Evolutionary conservation across 2,888 invertebrate genomes (phyloP), one percentile per base, ranked within the genome.

Genomic region (Tanypteryx hageni): DNA sequence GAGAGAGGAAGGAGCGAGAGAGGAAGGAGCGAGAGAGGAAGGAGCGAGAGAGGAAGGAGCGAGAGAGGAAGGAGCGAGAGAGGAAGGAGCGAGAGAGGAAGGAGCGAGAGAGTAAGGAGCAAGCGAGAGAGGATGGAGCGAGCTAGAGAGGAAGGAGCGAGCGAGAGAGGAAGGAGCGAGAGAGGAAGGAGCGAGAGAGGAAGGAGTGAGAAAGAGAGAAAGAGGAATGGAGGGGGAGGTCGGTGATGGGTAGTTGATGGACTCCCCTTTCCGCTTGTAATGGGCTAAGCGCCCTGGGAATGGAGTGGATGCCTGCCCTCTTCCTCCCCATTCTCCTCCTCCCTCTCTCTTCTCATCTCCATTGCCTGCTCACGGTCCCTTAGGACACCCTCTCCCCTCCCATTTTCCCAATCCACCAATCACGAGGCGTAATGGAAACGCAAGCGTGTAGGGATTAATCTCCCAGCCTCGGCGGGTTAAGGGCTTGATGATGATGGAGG

Each of bases 361-460:
- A 11, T 56, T n/a, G 27, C 84, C 18, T 56, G 56, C 83, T 57
- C 58, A n/a, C n/a, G 57, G 58, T 56, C 76, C 76, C 76, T 76
- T 27, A 76, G 76, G 76, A 76, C 27, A 76, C 76, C 76, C 7
- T 16, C n/a, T 14, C 64, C 64, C 64, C 64, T 64, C 64, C 64
- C 64, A 64, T 22, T 11, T 27, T 76, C 76, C 76, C 84, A 22
- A 84, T 85, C 85, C 85, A 58, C 85, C 85, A 85, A 85, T 85
- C 85, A 85, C 85, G 85, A 58, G 85, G 85, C 85, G 85, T 85
- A 85, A 85, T 85, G 85, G 85, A 57, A 57, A 85, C 85, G 57
- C 85, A 57, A 56, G 56, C 85, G 58, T 56, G 58, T 85, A 58
- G 58, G 89, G 89, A 89, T 89, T 89, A 89, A 61, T 89, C 64